A percentile compares a stretch with the other conserved stretches of the same genome.
These are phyloP conservation scores for Hirtodrosophila alboralis DNA, from an alignment of 2,888 invertebrate genomes.

Conservation along the genomic window DNA sequence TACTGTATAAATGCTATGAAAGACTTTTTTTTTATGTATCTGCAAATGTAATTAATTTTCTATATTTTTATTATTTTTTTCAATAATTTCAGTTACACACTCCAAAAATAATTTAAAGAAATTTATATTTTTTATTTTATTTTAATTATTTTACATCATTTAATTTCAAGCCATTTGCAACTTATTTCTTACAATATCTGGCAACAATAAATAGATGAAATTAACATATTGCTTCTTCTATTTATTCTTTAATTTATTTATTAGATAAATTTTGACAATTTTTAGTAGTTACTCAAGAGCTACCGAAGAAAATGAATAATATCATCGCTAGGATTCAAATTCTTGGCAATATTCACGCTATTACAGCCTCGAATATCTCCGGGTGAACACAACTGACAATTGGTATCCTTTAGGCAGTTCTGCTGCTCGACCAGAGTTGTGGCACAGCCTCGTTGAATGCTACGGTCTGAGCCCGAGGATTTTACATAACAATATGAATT, in stretches of 20 bases:
- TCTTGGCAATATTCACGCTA: slow-evolving; percentile 56
- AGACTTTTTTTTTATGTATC: no score
- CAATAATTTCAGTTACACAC: no score
- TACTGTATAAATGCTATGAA: no score
- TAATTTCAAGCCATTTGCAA: neutral
- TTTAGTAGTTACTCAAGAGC: neutral
- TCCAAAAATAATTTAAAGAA: no score
- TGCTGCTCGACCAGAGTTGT: slow-evolving; percentile 59
- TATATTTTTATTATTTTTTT: no score
- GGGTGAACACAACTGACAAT: slow-evolving; percentile 76
- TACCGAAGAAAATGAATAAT: slow-evolving; percentile 57
- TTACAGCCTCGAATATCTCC: slow-evolving; percentile 78
- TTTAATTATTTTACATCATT: no score
- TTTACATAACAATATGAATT: slow-evolving; percentile 81
- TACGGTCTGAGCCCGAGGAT: slow-evolving; percentile 40
- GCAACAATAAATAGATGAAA: neutral
- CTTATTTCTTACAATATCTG: neutral
- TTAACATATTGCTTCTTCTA: no score
- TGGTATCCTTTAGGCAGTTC: slow-evolving; percentile 63
- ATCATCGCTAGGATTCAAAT: slow-evolving; percentile 54
- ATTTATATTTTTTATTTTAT: no score
- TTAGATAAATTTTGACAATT: neutral
- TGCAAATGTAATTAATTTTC: no score
- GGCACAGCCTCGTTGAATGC: slow-evolving; percentile 74
- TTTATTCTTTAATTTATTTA: slow-evolving; percentile 8